Base-by-base conservation (phyloP, 1,140 invertebrate genomes). In the Acromyrmex charruanus region DNA sequence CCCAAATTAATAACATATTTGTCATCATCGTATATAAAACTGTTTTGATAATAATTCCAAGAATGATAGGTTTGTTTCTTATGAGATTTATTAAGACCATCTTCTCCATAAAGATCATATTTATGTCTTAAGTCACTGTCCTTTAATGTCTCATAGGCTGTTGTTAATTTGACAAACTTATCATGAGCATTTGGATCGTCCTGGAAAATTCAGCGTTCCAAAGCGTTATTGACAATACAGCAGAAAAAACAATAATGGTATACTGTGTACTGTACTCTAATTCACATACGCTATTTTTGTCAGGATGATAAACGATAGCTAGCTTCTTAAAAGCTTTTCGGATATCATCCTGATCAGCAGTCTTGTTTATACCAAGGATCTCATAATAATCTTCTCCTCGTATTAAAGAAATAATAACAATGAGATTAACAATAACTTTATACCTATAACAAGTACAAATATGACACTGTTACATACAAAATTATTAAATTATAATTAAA, bases 11-110 rank as follows among this genome's bases (percentile, higher is more conserved):
- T 96, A 84, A 99, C 97, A 94, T 98, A 96, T 74, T 96, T 96
- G 95, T 98, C 98, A 94, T 98, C 97, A 93, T 98, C 98, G 95
- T 98, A 99, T 85, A 99, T 96, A 96, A 98, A 98, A 92, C 98
- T 97, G 92, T 98, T 97, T 77, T 97, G 96, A 93, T 98, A 98
- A 93, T 98, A 98, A 88, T 96, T 97, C 96, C 98, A 98, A 51
- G 97, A 97, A 90, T 98, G 97, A 94, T 98, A 98, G 61, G 96
- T 96, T 86, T 96, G 95, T 80, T 95, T 95, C 88, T 95, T 95
- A 85, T 95, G 93, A 35, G 90, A 91, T 77, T 96, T 25, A 39
- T 88, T 71, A 61, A 86, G 28, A 18, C 97, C 96, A 87, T 97
- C 96, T 92, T 98, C 97, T 21, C 98, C 98, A 94, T 97, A 97